A percentile compares a stretch with the other conserved stretches of the same genome.
Evolutionary conservation across 2,888 invertebrate species (phyloP).

Genomic region (Pandemis heparana): DNA sequence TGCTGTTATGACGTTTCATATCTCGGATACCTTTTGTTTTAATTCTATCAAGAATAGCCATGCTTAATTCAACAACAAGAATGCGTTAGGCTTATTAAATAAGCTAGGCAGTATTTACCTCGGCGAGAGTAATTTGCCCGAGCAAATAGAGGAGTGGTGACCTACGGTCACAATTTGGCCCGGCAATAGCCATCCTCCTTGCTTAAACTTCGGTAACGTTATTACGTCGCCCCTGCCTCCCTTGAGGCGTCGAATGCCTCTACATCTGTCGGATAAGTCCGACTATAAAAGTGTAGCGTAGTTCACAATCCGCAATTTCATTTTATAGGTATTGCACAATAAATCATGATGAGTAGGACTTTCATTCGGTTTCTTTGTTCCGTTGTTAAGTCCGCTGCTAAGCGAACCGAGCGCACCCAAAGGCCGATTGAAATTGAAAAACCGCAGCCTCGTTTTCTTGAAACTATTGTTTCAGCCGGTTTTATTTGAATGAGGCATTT

Average conservation of each 20-base stretch:
- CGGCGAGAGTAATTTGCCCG: slow-evolving; percentile 70
- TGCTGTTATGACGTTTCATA: slow-evolving; percentile 68
- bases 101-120: slow-evolving; percentile 70
- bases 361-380: slow-evolving; percentile 64
- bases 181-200: slow-evolving; percentile 73
- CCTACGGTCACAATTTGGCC: slow-evolving; percentile 78
- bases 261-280: slow-evolving; percentile 76
- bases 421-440: slow-evolving; percentile 65
- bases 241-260: slow-evolving; percentile 73
- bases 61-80: slow-evolving; percentile 45
- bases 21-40: slow-evolving; percentile 59
- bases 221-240: slow-evolving; percentile 77
- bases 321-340: slow-evolving; percentile 75
- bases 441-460: slow-evolving; percentile 66
- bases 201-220: slow-evolving; percentile 79
- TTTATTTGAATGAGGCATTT: slow-evolving; percentile 56
- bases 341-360: slow-evolving; percentile 67
- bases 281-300: slow-evolving; percentile 73
- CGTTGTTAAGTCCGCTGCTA: slow-evolving; percentile 51
- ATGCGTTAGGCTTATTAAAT: slow-evolving; percentile 67
- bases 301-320: slow-evolving; percentile 74
- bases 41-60: slow-evolving; percentile 54
- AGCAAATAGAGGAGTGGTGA: slow-evolving; percentile 73
- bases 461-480: slow-evolving; percentile 57
- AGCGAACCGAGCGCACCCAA: slow-evolving; percentile 49